Evolutionary conservation across 2,113 vertebrate genomes (phyloP).

Genomic region (Tretioscincus oriximinensis): DNA sequence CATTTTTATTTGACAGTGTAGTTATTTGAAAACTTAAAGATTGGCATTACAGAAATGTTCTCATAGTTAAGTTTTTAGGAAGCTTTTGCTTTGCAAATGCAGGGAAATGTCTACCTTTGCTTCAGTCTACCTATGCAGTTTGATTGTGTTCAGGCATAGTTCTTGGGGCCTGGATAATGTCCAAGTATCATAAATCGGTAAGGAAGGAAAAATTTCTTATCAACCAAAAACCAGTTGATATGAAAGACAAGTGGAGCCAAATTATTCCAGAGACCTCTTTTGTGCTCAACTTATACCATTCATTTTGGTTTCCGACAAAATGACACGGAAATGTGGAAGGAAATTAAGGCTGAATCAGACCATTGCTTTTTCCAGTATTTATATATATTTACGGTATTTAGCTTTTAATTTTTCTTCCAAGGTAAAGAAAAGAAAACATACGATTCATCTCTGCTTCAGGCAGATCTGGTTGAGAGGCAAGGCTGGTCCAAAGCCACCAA

Average conservation of each 20-base stretch:
- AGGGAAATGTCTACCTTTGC: background rate
- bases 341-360: no score
- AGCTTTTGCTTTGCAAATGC: background rate
- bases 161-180: background rate
- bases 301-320: background rate
- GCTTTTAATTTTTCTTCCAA: no score
- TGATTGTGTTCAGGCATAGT: background rate
- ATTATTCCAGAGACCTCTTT: background rate
- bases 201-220: background rate
- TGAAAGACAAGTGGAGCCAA: background rate
- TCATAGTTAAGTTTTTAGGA: background rate
- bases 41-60: no score
- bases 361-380: no score
- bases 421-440: no score
- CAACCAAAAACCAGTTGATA: background rate
- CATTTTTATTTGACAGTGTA: no score
- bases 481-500: no score
- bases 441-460: no score
- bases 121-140: background rate
- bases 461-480: no score
- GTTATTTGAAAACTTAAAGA: no score
- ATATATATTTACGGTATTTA: no score
- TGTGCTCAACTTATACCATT: background rate
- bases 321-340: background rate
- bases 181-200: background rate